A percentile compares a stretch with the other conserved stretches of the same genome.
Evolutionary conservation across 2,113 vertebrate species (phyloP).

Genomic region (Bucco capensis): DNA sequence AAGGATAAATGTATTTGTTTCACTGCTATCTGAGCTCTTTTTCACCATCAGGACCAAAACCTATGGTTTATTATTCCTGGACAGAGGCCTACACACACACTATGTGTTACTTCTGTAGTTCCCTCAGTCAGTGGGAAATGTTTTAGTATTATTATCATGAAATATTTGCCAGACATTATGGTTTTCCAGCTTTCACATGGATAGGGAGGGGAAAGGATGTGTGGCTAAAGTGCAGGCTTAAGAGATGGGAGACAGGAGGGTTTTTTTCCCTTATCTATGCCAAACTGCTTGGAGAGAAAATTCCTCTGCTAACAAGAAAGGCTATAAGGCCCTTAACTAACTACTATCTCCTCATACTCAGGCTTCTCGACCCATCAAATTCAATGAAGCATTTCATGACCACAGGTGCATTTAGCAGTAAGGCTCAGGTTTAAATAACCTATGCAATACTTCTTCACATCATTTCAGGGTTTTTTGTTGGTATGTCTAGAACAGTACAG

Average conservation of each 20-base stretch:
- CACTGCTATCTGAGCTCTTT: slow-evolving; percentile 59
- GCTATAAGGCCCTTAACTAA: background rate
- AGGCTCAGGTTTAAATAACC: background rate
- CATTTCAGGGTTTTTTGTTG: background rate
- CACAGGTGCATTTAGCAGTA: background rate
- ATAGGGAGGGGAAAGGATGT: slow-evolving; percentile 15
- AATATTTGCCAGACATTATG: slow-evolving; percentile 50
- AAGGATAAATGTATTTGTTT: slow-evolving; percentile 65
- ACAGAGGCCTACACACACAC: slow-evolving; percentile 52
- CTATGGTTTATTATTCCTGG: slow-evolving; percentile 66
- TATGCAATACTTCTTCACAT: background rate
- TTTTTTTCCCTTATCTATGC: slow-evolving; percentile 17
- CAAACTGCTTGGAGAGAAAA: slow-evolving; percentile 19
- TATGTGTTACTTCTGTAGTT: slow-evolving; percentile 51
- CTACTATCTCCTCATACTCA: background rate
- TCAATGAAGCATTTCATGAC: background rate
- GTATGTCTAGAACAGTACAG: background rate
- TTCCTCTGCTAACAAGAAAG: slow-evolving; percentile 16
- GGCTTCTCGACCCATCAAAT: background rate
- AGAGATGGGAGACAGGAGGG: background rate
- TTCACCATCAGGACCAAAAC: slow-evolving; percentile 26
- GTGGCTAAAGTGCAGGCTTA: slow-evolving; percentile 34
- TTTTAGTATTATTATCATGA: slow-evolving; percentile 59
- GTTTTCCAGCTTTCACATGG: slow-evolving; percentile 39
- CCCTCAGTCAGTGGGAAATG: slow-evolving; percentile 52